Evolutionary conservation across 2,113 vertebrate genomes (phyloP).

Genomic region (Ciconia stormi): DNA sequence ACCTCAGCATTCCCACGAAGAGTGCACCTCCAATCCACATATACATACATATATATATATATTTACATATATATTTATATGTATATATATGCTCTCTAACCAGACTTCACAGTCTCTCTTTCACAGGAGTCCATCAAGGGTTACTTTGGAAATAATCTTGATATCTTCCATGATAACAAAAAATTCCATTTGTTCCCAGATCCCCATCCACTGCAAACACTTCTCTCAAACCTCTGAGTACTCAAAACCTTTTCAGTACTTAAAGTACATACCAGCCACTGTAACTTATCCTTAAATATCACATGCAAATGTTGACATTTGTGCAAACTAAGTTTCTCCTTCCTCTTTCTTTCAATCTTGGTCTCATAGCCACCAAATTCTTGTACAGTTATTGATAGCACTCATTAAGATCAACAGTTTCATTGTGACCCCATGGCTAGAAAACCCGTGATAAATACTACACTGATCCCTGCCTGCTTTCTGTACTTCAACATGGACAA

Average conservation of each 20-base stretch:
- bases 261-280: conserved; percentile 7
- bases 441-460: background rate
- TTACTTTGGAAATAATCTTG: conserved; percentile 22
- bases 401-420: background rate
- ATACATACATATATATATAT: background rate
- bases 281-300: conserved; percentile 8
- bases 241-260: background rate
- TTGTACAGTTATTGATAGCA: background rate
- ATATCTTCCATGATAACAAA: conserved; percentile 3
- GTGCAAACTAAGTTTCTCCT: background rate
- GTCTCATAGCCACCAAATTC: background rate
- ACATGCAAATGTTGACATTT: conserved; percentile 4
- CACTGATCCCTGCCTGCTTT: background rate
- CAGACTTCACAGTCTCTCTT: background rate
- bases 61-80: background rate
- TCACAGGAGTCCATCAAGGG: background rate
- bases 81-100: background rate
- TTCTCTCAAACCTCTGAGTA: conserved; percentile 8
- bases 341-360: background rate
- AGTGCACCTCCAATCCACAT: background rate
- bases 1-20: background rate
- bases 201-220: conserved; percentile 1
- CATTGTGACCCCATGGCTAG: background rate
- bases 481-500: background rate
- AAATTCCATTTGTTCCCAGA: background rate